Evolutionary conservation across 2,888 invertebrate genomes (phyloP).

Genomic region (Scelioninae gen. 1): DNA sequence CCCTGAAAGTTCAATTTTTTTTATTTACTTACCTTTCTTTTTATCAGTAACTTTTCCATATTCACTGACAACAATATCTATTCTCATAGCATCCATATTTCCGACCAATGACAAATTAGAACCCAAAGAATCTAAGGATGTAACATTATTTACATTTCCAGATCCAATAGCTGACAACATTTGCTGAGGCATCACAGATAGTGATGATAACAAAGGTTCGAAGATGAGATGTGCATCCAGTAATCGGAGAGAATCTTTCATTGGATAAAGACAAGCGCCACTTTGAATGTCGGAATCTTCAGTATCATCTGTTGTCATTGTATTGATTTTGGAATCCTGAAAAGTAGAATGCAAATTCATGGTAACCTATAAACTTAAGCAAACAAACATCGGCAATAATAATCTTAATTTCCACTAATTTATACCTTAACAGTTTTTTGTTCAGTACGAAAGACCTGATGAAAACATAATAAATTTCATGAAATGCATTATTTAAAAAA

Average conservation of each 20-base stretch:
- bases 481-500: too few species aligned
- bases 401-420: too few species aligned
- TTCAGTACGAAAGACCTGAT: conserved; percentile 83
- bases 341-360: background rate
- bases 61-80: conserved; percentile 98
- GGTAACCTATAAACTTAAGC: too few species aligned
- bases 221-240: conserved; percentile 97
- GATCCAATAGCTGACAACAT: conserved; percentile 86
- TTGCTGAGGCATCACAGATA: conserved; percentile 96
- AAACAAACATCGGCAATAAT: too few species aligned
- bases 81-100: conserved; percentile 93
- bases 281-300: conserved; percentile 83
- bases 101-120: conserved; percentile 93
- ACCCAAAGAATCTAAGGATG: conserved; percentile 93
- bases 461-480: too few species aligned
- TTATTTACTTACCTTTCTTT: conserved; percentile 83
- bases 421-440: conserved; percentile 83
- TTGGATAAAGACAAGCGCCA: conserved; percentile 89
- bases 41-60: conserved; percentile 88
- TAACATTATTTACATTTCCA: conserved; percentile 86
- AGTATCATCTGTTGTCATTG: conserved; percentile 84
- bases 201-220: conserved; percentile 94
- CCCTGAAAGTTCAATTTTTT: too few species aligned
- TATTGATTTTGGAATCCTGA: conserved; percentile 84
- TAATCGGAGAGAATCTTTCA: conserved; percentile 92